Percentiles rank a stretch among this genome's conserved stretches.
Evolutionary conservation across 2,888 invertebrate species (phyloP).

Genomic region (Orgyia antiqua): DNA sequence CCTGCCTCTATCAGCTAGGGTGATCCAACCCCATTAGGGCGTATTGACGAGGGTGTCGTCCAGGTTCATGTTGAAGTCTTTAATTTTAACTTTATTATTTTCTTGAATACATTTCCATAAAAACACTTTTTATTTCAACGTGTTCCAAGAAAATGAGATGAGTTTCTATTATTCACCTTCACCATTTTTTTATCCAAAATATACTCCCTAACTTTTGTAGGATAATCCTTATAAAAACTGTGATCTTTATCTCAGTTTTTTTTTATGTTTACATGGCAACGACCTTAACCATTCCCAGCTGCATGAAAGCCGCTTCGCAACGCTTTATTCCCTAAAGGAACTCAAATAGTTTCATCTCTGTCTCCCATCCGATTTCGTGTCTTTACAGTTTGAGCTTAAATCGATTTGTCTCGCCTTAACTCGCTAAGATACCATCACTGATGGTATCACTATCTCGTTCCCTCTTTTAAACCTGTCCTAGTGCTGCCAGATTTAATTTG

Average conservation of each 20-base stretch:
- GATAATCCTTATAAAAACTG: too few relatives aligned
- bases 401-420: constrained; percentile 67
- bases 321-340: constrained; percentile 42
- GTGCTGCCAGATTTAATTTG: constrained; percentile 50
- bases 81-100: constrained; percentile 19
- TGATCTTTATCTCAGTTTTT: too few relatives aligned
- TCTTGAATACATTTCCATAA: constrained; percentile 45
- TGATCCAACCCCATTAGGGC: constrained; percentile 33
- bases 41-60: constrained; percentile 27
- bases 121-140: too few relatives aligned
- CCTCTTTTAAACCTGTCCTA: constrained; percentile 49
- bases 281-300: constrained; percentile 48
- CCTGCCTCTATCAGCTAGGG: constrained; percentile 28
- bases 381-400: constrained; percentile 47
- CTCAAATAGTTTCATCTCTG: constrained; percentile 40
- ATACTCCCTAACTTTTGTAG: too few relatives aligned
- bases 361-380: constrained; percentile 48
- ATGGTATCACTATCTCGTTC: constrained; percentile 43
- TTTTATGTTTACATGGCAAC: constrained; percentile 59
- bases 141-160: too few relatives aligned
- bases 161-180: too few relatives aligned
- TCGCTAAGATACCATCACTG: constrained; percentile 40
- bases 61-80: constrained; percentile 10
- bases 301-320: constrained; percentile 26
- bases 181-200: too few relatives aligned